These are phyloP conservation scores for Stenolophus ochropezus DNA, from an alignment of 2,888 invertebrate species.

Conservation along the genomic window DNA sequence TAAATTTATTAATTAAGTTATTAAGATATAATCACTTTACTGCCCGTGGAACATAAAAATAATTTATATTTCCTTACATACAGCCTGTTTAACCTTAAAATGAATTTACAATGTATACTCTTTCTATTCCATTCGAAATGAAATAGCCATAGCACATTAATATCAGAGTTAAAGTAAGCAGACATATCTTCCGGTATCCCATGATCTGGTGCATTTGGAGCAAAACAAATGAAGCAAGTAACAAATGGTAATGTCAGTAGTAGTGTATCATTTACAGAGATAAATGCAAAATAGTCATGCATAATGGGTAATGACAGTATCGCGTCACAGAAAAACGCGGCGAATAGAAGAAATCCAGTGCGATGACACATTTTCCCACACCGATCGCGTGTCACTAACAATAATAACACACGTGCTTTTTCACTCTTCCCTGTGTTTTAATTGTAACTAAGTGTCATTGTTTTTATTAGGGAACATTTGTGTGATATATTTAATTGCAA, in stretches of 20 bases:
- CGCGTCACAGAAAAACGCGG: slow-evolving; percentile 33
- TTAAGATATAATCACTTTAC: too few relatives aligned
- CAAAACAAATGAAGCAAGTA: slow-evolving; percentile 41
- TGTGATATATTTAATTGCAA: background rate
- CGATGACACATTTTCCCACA: slow-evolving; percentile 54
- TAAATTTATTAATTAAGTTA: too few relatives aligned
- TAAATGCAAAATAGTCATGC: slow-evolving; percentile 32
- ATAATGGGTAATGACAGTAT: slow-evolving; percentile 47
- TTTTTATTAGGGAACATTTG: background rate
- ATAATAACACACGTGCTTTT: background rate
- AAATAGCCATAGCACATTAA: too few relatives aligned
- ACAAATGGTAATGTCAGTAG: slow-evolving; percentile 1
- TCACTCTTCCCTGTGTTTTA: background rate
- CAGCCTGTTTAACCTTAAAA: too few relatives aligned
- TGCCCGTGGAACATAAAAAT: too few relatives aligned
- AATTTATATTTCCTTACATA: too few relatives aligned
- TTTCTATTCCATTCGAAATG: too few relatives aligned
- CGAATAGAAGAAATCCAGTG: slow-evolving; percentile 6
- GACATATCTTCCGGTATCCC: slow-evolving; percentile 1
- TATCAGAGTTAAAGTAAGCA: background rate
- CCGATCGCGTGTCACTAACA: slow-evolving; percentile 40
- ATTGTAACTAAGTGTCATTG: background rate
- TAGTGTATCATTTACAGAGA: slow-evolving; percentile 27
- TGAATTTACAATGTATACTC: too few relatives aligned
- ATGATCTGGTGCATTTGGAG: slow-evolving; percentile 5